Conservation (phyloP, 2,888 invertebrate species). For the Ischnus inquisitorius region DNA sequence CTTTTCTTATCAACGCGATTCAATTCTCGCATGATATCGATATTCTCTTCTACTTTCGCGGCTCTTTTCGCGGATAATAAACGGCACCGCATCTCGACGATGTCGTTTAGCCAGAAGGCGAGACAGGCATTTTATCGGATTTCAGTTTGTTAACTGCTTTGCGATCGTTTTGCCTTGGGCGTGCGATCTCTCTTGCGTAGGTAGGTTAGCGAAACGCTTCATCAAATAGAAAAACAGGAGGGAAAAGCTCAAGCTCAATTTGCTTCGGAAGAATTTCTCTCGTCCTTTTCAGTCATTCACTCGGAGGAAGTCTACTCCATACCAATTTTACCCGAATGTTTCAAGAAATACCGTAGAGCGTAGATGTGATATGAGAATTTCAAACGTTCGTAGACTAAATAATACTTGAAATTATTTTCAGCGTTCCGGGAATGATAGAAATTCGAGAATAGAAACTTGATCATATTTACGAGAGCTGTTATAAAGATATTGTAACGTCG, state of each 20-base stretch:
- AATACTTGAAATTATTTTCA: too few species aligned
- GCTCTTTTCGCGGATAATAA: background rate
- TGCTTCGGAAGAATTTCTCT: background rate
- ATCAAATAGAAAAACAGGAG: background rate
- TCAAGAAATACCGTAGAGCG: too few species aligned
- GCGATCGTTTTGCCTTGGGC: background rate
- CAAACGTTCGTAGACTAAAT: too few species aligned
- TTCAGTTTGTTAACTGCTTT: background rate
- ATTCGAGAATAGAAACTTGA: too few species aligned
- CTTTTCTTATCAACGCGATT: background rate
- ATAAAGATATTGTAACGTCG: too few species aligned
- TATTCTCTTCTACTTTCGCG: background rate
- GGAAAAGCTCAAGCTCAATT: background rate
- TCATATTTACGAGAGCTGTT: too few species aligned
- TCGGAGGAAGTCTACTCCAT: background rate
- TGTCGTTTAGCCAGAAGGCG: background rate
- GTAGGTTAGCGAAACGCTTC: background rate
- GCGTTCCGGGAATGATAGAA: too few species aligned
- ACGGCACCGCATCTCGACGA: background rate
- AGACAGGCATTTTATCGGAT: conserved; percentile 35
- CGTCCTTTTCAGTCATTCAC: background rate
- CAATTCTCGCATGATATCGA: background rate
- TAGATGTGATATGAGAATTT: too few species aligned
- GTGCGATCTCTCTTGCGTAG: background rate
- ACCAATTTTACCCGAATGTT: background rate